Evolutionary conservation across 2,797 vertebrate species (phyloP).

Genomic region (Notamacropus eugenii): DNA sequence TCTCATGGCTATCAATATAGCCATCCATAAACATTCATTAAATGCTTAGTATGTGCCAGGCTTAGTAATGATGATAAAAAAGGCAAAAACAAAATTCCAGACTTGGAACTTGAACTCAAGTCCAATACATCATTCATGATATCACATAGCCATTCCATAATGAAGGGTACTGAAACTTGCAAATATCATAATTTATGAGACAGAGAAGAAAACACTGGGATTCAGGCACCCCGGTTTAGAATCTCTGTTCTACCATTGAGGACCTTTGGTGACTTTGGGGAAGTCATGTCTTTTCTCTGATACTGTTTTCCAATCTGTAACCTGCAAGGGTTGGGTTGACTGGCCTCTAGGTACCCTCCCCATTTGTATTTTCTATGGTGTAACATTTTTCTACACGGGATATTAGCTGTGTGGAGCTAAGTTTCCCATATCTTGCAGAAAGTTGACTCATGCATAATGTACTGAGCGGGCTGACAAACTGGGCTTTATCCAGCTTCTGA

Average conservation of each 20-base stretch:
- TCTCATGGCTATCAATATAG: no score
- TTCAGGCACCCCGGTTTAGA: not conserved
- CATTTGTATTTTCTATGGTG: not conserved
- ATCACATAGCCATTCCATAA: no score
- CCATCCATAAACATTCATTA: no score
- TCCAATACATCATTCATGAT: no score
- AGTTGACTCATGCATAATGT: not conserved
- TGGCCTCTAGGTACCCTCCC: not conserved
- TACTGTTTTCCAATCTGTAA: not conserved
- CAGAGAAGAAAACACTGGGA: not conserved
- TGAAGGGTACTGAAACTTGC: no score
- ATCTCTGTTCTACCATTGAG: not conserved
- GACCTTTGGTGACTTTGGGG: not conserved
- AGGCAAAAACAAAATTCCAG: no score
- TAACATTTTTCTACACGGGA: not conserved
- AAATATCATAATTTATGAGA: not conserved
- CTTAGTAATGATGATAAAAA: no score
- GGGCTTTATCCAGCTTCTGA: not conserved
- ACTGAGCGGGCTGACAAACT: not conserved
- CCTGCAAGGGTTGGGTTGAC: no score
- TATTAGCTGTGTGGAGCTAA: not conserved
- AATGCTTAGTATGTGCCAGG: no score
- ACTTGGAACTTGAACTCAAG: no score
- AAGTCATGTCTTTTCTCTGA: not conserved
- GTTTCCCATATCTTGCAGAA: not conserved